These are phyloP conservation scores for Drosophila bifasciata DNA, from an alignment of 1,140 invertebrate genomes.

Conservation along the genomic window DNA sequence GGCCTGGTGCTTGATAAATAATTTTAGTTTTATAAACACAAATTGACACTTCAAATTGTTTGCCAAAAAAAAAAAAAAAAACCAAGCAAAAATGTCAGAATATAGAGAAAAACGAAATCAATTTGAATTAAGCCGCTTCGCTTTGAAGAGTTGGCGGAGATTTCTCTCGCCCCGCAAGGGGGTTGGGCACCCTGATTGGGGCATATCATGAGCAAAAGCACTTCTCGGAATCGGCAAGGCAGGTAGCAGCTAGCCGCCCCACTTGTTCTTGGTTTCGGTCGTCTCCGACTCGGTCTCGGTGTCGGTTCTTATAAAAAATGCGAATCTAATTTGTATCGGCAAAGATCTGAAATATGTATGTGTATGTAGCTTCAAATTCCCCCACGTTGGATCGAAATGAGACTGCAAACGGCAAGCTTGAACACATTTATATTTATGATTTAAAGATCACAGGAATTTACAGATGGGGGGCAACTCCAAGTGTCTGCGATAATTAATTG, in stretches of 20 bases:
- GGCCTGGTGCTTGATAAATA: constrained; percentile 71
- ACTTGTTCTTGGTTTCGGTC: constrained; percentile 41
- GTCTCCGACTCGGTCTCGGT: neutral
- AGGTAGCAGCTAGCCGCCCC: constrained; percentile 61
- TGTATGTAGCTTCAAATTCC: constrained; percentile 38
- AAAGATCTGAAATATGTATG: constrained; percentile 64
- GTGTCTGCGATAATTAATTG: constrained; percentile 75
- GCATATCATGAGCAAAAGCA: constrained; percentile 60
- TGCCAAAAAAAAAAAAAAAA: constrained; percentile 52
- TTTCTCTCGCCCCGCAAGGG: constrained; percentile 45
- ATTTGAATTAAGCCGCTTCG: constrained; percentile 71
- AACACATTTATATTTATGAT: constrained; percentile 52
- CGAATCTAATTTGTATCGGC: constrained; percentile 71
- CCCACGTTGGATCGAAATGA: constrained; percentile 15
- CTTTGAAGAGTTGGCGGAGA: constrained; percentile 38
- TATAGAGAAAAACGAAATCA: constrained; percentile 53
- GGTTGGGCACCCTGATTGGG: constrained; percentile 42
- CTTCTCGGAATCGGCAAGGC: constrained; percentile 55
- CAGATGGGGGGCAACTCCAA: constrained; percentile 22
- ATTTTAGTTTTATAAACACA: constrained; percentile 81
- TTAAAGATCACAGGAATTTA: constrained; percentile 26
- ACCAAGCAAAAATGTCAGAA: constrained; percentile 9
- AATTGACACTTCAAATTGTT: constrained; percentile 80
- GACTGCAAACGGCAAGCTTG: constrained; percentile 16
- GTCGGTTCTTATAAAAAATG: constrained; percentile 38